These are phyloP conservation scores for Urocyon cinereoargenteus DNA, from an alignment of 2,797 vertebrate species.

Conservation along the genomic window DNA sequence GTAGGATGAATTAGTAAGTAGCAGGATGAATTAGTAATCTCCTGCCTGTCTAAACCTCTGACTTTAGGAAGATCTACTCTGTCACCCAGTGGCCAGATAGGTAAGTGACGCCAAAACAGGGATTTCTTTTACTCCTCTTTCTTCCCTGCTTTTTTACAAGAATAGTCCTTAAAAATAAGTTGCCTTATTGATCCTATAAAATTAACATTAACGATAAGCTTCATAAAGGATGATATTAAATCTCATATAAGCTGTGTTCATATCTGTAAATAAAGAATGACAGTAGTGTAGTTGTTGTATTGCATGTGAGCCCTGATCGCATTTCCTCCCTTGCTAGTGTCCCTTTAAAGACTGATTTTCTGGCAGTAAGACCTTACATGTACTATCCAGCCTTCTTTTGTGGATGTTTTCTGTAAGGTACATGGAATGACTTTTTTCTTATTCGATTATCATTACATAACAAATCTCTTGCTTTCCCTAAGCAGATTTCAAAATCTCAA, in stretches of 20 bases:
- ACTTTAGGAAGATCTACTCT: constrained; percentile 69
- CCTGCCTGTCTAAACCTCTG: background rate
- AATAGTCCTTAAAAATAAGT: background rate
- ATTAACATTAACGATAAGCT: background rate
- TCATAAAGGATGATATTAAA: background rate
- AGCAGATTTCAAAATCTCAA: background rate
- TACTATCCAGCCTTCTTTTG: background rate
- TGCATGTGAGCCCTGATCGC: background rate
- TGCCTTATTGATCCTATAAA: constrained; percentile 30
- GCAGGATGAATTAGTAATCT: background rate
- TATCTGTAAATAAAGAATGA: background rate
- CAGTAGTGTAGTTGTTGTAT: background rate
- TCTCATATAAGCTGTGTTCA: background rate
- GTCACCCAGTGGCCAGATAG: constrained; percentile 78
- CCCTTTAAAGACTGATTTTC: background rate
- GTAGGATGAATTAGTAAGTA: background rate
- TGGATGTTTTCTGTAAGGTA: background rate
- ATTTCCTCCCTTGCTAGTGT: background rate
- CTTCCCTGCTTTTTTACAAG: constrained; percentile 21
- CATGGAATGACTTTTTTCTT: background rate
- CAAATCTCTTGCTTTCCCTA: constrained; percentile 2
- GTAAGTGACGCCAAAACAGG: constrained; percentile 63
- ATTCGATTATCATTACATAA: background rate
- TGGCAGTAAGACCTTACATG: background rate
- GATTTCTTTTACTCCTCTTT: background rate